Evolutionary conservation across 2,888 invertebrate genomes (phyloP), one percentile per base, ranked within the genome.

Genomic region (Listrodromus nycthemerus): DNA sequence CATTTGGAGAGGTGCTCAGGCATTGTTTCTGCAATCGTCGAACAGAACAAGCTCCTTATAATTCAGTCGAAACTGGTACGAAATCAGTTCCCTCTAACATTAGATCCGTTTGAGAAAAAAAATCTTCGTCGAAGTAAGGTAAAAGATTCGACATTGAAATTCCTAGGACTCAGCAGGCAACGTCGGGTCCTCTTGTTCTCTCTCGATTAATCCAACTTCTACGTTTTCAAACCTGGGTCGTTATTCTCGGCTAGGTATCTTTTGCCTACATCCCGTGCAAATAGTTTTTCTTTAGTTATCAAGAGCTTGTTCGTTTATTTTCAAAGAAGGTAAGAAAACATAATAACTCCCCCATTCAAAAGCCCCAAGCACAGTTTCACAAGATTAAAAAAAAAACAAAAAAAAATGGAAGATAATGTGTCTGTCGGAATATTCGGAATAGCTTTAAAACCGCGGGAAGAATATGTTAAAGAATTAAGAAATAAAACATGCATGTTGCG

Each of bases 191-290:
- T 83, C 78, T 74, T 79, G 79, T 63, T 74, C 41, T 58, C 73
- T 65, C 71, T 70, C 73, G 48, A 27, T 61, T 52, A 75, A 76
- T 67, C 74, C 66, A 73, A 61, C 75, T 65, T 81, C 86, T 90
- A 91, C 83, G 88, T 87, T 91, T 92, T 91, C 85, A 89, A 88
- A 86, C 90, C 90, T 85, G 89, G 89, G 82, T 78, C 87, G 86
- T 86, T 88, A 88, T 74, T 87, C 81, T 89, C 91, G 71, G 90
- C 90, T 87, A 90, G 87, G 85, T 91, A 89, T 90, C 89, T 90
- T 89, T 92, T 90, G 71, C 92, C 92, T 92, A 90, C 85, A 89
- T 84, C 88, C 90, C 89, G 81, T 86, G 81, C 77, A 86, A 86
- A 85, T 30, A 81, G 67, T 69, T 82, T 85, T 79, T 71, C 37